A percentile compares a stretch with the other conserved stretches of the same genome.
Conservation (phyloP, 2,888 invertebrate genomes). For the Ischnura elegans region DNA sequence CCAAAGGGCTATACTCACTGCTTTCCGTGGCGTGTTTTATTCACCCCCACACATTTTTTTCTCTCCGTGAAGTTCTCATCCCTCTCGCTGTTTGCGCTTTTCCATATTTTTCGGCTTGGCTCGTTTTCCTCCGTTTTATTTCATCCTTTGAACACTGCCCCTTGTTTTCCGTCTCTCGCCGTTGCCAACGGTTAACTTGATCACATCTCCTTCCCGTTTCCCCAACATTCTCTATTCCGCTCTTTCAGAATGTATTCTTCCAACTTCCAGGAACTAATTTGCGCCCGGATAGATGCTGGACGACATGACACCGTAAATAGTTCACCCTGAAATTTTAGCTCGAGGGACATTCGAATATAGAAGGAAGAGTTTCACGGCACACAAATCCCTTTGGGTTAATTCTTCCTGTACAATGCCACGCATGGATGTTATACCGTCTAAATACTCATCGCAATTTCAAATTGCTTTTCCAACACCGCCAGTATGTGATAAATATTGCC, state of each 20-base stretch:
- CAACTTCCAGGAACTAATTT: conserved; percentile 9
- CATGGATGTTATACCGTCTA: too few species aligned
- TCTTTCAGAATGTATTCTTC: not conserved
- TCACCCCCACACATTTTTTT: not conserved
- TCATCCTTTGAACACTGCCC: not conserved
- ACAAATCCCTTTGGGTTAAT: too few species aligned
- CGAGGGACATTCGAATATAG: not conserved
- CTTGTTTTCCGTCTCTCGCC: not conserved
- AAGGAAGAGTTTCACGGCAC: not conserved
- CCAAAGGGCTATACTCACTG: too few species aligned
- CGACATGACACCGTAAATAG: not conserved
- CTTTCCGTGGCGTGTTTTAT: not conserved
- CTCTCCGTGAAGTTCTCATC: not conserved
- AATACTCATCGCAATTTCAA: too few species aligned
- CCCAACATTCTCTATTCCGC: not conserved
- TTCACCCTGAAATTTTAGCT: not conserved
- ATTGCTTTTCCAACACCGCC: too few species aligned
- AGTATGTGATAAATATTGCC: too few species aligned
- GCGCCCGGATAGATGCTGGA: not conserved
- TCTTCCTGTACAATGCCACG: not conserved
- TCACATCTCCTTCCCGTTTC: not conserved
- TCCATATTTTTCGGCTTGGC: not conserved
- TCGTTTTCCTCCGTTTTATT: conserved; percentile 12
- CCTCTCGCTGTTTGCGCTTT: not conserved
- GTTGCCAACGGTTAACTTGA: conserved; percentile 4